Evolutionary conservation across 1,140 invertebrate genomes (phyloP).

Genomic region (Ceratina australensis): DNA sequence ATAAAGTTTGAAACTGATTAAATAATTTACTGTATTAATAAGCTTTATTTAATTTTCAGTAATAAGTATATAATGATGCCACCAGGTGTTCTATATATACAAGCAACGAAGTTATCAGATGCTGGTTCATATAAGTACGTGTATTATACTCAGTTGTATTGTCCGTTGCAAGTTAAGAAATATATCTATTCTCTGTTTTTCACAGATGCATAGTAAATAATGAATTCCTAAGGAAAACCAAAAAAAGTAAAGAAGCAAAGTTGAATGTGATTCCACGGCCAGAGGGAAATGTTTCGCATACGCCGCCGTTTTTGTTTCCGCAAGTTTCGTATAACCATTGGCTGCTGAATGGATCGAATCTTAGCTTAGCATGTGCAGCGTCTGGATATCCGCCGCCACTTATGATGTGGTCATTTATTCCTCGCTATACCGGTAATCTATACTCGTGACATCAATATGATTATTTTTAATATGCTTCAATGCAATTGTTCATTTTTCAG

Average conservation of each 20-base stretch:
- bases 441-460: neutral
- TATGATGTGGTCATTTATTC: conserved; percentile 81
- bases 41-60: conserved; percentile 29
- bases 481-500: conserved; percentile 38
- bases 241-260: conserved; percentile 78
- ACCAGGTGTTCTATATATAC: conserved; percentile 82
- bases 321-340: conserved; percentile 72
- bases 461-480: neutral
- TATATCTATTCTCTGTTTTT: conserved; percentile 27
- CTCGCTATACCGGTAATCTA: conserved; percentile 69
- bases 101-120: conserved; percentile 79
- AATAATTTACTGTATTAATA: conserved; percentile 46
- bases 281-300: conserved; percentile 54
- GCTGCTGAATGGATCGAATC: conserved; percentile 72
- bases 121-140: conserved; percentile 81
- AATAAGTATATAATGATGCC: conserved; percentile 78
- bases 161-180: too few species aligned
- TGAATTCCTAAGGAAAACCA: conserved; percentile 77
- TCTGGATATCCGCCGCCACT: conserved; percentile 80
- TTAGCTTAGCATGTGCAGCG: conserved; percentile 81
- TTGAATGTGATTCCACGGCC: conserved; percentile 75
- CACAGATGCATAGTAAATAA: conserved; percentile 78
- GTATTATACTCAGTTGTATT: too few species aligned
- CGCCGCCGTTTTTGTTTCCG: conserved; percentile 66
- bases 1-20: conserved; percentile 23